A percentile compares a stretch with the other conserved stretches of the same genome.
Conservation (phyloP, 2,797 vertebrate genomes). For the Helostoma temminkii region DNA sequence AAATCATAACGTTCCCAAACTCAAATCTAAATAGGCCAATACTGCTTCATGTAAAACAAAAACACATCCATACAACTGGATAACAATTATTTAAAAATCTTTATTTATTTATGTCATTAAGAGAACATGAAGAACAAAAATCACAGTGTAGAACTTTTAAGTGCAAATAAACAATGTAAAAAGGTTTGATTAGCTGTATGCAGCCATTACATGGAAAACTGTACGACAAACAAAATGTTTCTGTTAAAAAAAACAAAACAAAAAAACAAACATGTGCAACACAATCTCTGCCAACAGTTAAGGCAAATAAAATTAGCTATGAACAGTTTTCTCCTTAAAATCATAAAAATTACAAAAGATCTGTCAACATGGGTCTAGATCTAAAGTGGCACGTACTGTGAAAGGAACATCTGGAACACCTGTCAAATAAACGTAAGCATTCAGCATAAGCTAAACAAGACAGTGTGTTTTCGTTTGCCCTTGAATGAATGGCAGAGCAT, state of each 20-base stretch:
- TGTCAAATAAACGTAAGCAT: slow-evolving; percentile 1
- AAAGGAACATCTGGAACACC: slow-evolving; percentile 9
- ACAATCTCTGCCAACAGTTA: slow-evolving; percentile 39
- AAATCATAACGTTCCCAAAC: no score
- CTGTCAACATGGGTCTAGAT: slow-evolving; percentile 14
- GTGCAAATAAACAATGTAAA: slow-evolving; percentile 75
- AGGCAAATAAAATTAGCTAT: slow-evolving; percentile 40
- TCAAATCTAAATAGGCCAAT: no score
- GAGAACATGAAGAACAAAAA: slow-evolving; percentile 62
- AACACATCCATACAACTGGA: not conserved
- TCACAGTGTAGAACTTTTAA: slow-evolving; percentile 77
- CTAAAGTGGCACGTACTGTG: slow-evolving; percentile 33
- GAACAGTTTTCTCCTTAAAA: slow-evolving; percentile 24
- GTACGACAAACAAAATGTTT: slow-evolving; percentile 31
- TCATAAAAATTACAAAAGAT: slow-evolving; percentile 18
- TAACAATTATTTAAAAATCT: slow-evolving; percentile 59
- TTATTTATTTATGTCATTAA: slow-evolving; percentile 65
- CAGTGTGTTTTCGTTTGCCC: not conserved
- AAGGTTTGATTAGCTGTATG: slow-evolving; percentile 47
- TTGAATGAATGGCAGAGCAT: slow-evolving; percentile 9
- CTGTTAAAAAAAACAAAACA: slow-evolving; percentile 30
- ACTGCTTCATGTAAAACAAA: not conserved
- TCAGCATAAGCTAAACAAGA: slow-evolving; percentile 9
- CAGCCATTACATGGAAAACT: slow-evolving; percentile 26
- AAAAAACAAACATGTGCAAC: no score